These are phyloP conservation scores for Callospermophilus lateralis DNA, from an alignment of 2,113 vertebrate species.

Conservation along the genomic window DNA sequence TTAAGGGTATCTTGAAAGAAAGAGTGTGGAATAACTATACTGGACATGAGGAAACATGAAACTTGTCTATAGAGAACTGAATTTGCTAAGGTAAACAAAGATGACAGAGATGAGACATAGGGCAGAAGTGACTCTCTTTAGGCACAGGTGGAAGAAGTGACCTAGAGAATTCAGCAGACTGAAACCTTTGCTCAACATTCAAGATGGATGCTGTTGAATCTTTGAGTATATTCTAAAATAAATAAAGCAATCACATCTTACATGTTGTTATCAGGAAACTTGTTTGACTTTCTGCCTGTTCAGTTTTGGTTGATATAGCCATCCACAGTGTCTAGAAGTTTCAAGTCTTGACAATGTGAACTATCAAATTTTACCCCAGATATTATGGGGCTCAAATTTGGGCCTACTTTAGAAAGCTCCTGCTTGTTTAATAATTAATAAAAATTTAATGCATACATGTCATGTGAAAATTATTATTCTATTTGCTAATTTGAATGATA, in stretches of 20 bases:
- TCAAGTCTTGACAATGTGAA: background rate
- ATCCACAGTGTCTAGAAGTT: fast-evolving
- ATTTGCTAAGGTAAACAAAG: background rate
- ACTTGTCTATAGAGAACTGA: background rate
- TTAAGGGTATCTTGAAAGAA: background rate
- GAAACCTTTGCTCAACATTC: background rate
- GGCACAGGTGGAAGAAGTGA: background rate
- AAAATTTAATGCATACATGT: background rate
- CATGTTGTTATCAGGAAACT: background rate
- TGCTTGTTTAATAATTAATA: background rate
- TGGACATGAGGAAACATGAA: background rate
- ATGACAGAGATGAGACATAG: background rate
- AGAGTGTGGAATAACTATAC: background rate
- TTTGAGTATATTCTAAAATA: background rate
- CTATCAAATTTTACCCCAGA: background rate
- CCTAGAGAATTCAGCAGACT: background rate
- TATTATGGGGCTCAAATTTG: background rate
- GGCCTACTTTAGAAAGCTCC: background rate
- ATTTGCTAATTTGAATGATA: background rate
- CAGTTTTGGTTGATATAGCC: background rate
- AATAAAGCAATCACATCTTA: background rate
- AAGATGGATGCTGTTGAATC: background rate
- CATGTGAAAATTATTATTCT: background rate
- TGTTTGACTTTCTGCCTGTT: background rate
- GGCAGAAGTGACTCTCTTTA: fast-evolving